Evolutionary conservation across 2,113 vertebrate genomes (phyloP), one percentile per base, ranked within the genome.

Genomic region (Saimiri boliviensis): DNA sequence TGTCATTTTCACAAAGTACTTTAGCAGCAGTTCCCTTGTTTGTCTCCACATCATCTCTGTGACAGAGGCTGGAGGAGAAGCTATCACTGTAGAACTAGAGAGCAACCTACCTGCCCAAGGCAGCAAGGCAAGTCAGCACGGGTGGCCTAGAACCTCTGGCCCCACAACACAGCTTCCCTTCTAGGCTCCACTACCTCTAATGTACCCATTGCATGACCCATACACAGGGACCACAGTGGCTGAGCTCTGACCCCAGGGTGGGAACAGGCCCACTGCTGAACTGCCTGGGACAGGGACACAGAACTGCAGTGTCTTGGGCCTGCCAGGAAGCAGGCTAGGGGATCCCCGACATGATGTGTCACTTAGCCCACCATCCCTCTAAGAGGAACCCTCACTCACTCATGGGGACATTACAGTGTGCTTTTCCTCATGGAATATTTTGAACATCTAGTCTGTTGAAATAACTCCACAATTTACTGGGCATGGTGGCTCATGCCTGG

Each of bases 81-180:
- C 6, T 0, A 2, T 8, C 37, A 3, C 8, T 4, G 37, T 1
- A 17, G 70, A 79, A 35, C 32, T 42, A 47, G 1, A 37, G 49
- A 9, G 45, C 27, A 35, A 37, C 6, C 14, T 8, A 42, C n/a
- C 52, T 17, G 32, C n/a, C 42, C 52, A 40, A 20, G 11, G 37
- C 21, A 4, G 35, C 17, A 11, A 35, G n/a, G 71, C 37, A 37
- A 7, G 17, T 40, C 35, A 45, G 6, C 2, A 13, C 0, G 2
- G 45, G 30, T 14, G 14, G 14, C 10, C 42, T 13, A 25, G 37
- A 25, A 47, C 47, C 25, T 81, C 42, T 11, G 37, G 10, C 74
- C 37, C 54, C 30, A 35, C 54, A 40, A 63, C 0, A 19, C 3
- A 6, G 52, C 47, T 25, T 60, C 40, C n/a, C 42, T 27, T 49